Base-by-base conservation (phyloP, 2,888 invertebrate species). In the Drosophila mercatorum region DNA sequence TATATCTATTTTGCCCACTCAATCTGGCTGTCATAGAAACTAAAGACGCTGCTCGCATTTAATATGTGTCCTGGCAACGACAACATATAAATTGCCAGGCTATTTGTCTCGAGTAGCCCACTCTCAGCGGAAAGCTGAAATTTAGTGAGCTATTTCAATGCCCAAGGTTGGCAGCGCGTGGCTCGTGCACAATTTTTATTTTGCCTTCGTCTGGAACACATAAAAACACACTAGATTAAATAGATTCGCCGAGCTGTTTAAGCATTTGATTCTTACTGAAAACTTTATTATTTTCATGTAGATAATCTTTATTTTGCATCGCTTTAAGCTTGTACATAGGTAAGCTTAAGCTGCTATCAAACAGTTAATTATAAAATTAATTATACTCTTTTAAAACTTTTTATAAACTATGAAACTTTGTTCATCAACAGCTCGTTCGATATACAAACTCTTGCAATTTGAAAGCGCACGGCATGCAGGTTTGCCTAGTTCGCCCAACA, bases 11-110 rank as follows among this genome's bases (percentile, higher is more conserved):
- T 43, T 44, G 58, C 49, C 65, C 59, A 73, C 75, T 75, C 71
- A 71, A 71, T 81, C 72, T 68, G 64, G 76, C 68, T 72, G 72
- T 64, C 74, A 79, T 81, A 72, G 83, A 57, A 86, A 86, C 81
- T 79, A 71, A 70, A 71, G 69, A 65, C 72, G 52, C 60, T 34
- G 64, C 65, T 46, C 59, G 46, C 55, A 58, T 77, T 80, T 81
- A 80, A 84, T 83, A 80, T 86, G 83, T 83, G 78, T 79, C 83
- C 83, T 83, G 74, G 86, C 83, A 81, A 83, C 79, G 63, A 52
- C 57, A 72, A 62, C 65, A 58, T 67, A 76, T 79, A 83, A 83
- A 83, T 83, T 68, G 76, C 74, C 67, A 53, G 70, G 69, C 73
- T 72, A 85, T 85, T 83, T 85, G 75, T 85, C 69, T 85, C 72